Conservation (phyloP, 1,140 invertebrate species). For the Drosophila chauvacae region DNA sequence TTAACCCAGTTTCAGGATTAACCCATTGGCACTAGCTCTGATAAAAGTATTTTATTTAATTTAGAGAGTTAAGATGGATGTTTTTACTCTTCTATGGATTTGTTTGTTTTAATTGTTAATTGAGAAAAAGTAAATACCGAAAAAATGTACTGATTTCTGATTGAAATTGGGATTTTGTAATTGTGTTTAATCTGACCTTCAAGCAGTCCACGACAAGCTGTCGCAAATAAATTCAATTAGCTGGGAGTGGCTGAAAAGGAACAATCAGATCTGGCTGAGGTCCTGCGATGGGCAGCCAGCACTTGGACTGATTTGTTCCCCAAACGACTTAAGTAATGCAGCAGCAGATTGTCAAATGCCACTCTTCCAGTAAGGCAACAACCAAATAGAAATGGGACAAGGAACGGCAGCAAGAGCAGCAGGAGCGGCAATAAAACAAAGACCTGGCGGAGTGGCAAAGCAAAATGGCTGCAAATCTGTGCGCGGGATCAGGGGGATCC, state of each 20-base stretch:
- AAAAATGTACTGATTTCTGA: background rate
- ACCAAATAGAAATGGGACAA: constrained; percentile 7
- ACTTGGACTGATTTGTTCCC: constrained; percentile 54
- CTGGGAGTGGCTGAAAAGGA: constrained; percentile 9
- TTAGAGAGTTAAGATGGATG: background rate
- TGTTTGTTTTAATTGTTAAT: background rate
- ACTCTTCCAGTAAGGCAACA: constrained; percentile 36
- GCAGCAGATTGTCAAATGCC: constrained; percentile 57
- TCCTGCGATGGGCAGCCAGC: constrained; percentile 20
- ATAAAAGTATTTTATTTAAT: background rate
- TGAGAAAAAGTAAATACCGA: no score
- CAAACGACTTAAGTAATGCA: constrained; percentile 67
- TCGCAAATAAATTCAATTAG: constrained; percentile 48
- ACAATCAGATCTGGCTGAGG: constrained; percentile 17
- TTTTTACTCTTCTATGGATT: background rate
- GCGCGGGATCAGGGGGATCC: constrained; percentile 23
- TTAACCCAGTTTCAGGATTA: constrained; percentile 30
- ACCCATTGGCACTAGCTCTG: background rate
- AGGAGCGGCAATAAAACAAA: constrained; percentile 36
- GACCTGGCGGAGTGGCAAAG: constrained; percentile 41
- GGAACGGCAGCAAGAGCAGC: constrained; percentile 1
- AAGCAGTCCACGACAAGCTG: background rate
- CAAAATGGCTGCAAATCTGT: constrained; percentile 51
- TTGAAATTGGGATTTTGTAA: no score
- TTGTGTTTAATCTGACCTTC: no score